These are phyloP conservation scores for Melierax canorus DNA, from an alignment of 2,113 vertebrate species.

Conservation along the genomic window DNA sequence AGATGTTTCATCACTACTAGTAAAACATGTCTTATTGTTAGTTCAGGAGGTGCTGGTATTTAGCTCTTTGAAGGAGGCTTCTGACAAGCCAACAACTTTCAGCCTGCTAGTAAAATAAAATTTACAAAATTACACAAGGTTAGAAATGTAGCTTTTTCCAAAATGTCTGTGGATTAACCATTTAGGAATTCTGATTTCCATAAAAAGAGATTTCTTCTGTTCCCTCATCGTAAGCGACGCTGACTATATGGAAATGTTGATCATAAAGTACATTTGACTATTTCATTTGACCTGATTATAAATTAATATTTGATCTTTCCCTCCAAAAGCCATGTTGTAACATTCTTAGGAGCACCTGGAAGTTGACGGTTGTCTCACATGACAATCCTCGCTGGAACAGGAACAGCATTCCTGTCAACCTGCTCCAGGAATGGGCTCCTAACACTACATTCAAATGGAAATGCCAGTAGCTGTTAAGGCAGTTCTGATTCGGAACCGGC, in stretches of 20 bases:
- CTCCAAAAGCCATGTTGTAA: not conserved
- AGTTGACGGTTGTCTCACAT: not conserved
- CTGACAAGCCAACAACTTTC: slow-evolving; percentile 60
- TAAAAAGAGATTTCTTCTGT: not conserved
- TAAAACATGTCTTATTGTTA: slow-evolving; percentile 79
- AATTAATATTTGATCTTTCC: not conserved
- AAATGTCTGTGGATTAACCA: not conserved
- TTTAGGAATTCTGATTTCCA: slow-evolving; percentile 40
- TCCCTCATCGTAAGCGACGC: not conserved
- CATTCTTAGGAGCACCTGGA: not conserved
- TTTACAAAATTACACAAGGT: not conserved
- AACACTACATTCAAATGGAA: not conserved
- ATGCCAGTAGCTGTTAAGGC: not conserved
- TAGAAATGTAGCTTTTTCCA: slow-evolving; percentile 12
- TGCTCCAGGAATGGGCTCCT: not conserved
- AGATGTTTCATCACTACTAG: slow-evolving; percentile 78
- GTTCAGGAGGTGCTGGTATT: slow-evolving; percentile 77
- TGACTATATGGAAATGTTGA: not conserved
- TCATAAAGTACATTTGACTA: not conserved
- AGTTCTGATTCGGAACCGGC: not conserved
- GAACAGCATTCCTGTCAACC: not conserved
- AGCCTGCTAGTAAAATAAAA: slow-evolving; percentile 44
- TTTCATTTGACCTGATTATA: not conserved
- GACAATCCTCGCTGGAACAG: not conserved
- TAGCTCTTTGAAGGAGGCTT: slow-evolving; percentile 70